phyloP scores from a whole-genome alignment of 2,797 vertebrate genomes.

The Limosa lapponica region DNA sequence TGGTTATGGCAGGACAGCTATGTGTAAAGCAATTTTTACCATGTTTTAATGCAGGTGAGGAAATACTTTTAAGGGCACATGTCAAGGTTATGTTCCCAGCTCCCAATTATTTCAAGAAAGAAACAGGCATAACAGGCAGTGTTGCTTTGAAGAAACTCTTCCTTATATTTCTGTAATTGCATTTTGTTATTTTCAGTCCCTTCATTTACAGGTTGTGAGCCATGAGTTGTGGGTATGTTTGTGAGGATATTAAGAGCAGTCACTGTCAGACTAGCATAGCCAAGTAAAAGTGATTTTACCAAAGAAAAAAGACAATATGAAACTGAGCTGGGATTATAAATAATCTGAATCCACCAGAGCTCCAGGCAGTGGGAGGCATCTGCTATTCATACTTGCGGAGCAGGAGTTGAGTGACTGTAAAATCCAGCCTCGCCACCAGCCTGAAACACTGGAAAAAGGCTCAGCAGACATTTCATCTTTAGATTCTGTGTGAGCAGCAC shows the following conservation, averaged over 20 bases:
- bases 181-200: not conserved
- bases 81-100: not conserved
- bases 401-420: not conserved
- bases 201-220: not conserved
- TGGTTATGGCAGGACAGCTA: not conserved
- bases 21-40: not conserved
- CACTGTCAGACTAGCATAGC: not conserved
- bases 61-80: not conserved
- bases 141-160: not conserved
- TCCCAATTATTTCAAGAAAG: not conserved
- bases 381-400: not conserved
- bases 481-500: not conserved
- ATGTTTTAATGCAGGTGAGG: not conserved
- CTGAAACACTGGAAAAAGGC: not conserved
- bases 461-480: not conserved
- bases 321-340: not conserved
- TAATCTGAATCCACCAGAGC: not conserved
- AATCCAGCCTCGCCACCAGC: not conserved
- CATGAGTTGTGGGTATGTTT: not conserved
- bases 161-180: rapidly evolving
- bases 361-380: not conserved
- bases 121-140: not conserved
- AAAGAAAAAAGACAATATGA: not conserved
- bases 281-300: not conserved
- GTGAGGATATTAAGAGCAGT: not conserved